A percentile compares a stretch with the other conserved stretches of the same genome.
Evolutionary conservation across 2,888 invertebrate genomes (phyloP).

Genomic region (Deilephila elpenor): DNA sequence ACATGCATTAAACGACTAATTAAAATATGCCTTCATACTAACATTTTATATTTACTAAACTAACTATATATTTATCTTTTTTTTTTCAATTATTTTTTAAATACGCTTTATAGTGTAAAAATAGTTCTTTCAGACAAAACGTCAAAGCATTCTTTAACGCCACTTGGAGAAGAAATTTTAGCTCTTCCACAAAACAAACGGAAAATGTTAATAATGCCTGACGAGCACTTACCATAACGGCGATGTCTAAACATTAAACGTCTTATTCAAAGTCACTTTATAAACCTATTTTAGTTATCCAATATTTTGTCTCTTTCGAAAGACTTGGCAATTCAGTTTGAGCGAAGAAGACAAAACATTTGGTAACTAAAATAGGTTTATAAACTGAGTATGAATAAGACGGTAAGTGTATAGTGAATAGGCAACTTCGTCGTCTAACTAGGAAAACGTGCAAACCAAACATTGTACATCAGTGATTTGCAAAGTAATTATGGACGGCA

Average conservation of each 20-base stretch:
- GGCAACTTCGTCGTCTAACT: slow-evolving; percentile 49
- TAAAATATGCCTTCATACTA: slow-evolving; percentile 79
- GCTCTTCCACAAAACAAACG: slow-evolving; percentile 50
- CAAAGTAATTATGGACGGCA: slow-evolving; percentile 82
- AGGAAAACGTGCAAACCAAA: slow-evolving; percentile 60
- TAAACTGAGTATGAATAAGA: background rate
- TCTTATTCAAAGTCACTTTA: background rate
- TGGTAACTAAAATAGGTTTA: background rate
- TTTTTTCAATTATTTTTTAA: slow-evolving; percentile 62
- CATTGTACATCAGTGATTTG: slow-evolving; percentile 60
- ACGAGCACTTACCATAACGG: slow-evolving; percentile 49
- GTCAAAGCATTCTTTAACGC: slow-evolving; percentile 66
- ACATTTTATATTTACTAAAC: slow-evolving; percentile 76
- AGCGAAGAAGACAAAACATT: background rate
- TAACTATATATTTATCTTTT: slow-evolving; percentile 76
- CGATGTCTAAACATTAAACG: slow-evolving; percentile 32
- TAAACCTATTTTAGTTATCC: background rate
- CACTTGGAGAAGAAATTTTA: slow-evolving; percentile 46
- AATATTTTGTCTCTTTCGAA: background rate
- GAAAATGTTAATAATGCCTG: slow-evolving; percentile 71
- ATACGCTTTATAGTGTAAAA: slow-evolving; percentile 79
- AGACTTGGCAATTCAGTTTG: background rate
- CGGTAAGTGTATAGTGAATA: background rate
- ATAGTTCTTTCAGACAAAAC: slow-evolving; percentile 75
- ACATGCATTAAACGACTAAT: slow-evolving; percentile 81